Conservation (phyloP, 2,113 vertebrate genomes). For the Clinocottus analis region DNA sequence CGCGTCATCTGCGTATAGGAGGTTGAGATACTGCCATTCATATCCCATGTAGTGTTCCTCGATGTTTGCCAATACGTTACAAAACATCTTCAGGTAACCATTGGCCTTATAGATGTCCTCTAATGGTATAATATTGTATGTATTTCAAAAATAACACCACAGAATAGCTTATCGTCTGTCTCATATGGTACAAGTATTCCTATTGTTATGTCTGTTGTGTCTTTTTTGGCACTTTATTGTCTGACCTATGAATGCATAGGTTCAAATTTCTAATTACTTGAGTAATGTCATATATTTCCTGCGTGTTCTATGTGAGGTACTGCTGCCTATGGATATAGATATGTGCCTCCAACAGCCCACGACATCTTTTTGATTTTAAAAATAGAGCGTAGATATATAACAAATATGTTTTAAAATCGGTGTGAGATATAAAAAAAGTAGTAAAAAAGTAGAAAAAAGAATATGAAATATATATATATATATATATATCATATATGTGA, state of each 20-base stretch:
- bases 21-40: conserved; percentile 87
- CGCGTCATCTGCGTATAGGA: conserved; percentile 73
- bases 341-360: conserved; percentile 90
- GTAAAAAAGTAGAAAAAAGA: conserved; percentile 68
- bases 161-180: conserved; percentile 84
- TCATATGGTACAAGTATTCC: conserved; percentile 82
- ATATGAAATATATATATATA: too few relatives aligned
- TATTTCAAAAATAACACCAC: conserved; percentile 79
- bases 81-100: conserved; percentile 94
- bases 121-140: conserved; percentile 86
- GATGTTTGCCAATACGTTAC: conserved; percentile 87
- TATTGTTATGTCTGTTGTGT: conserved; percentile 87
- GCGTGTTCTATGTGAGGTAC: conserved; percentile 90
- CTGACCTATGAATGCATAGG: conserved; percentile 92
- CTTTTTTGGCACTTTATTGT: conserved; percentile 95
- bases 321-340: conserved; percentile 97
- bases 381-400: conserved; percentile 78
- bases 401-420: conserved; percentile 86
- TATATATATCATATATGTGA: conserved; percentile 87
- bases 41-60: conserved; percentile 83
- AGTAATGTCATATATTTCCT: conserved; percentile 93
- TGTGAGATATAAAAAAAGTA: conserved; percentile 78
- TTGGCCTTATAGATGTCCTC: conserved; percentile 95
- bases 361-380: conserved; percentile 85
- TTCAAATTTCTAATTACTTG: conserved; percentile 95